Conservation (phyloP, 2,888 invertebrate species). For the Lordiphosa fenestrarum region DNA sequence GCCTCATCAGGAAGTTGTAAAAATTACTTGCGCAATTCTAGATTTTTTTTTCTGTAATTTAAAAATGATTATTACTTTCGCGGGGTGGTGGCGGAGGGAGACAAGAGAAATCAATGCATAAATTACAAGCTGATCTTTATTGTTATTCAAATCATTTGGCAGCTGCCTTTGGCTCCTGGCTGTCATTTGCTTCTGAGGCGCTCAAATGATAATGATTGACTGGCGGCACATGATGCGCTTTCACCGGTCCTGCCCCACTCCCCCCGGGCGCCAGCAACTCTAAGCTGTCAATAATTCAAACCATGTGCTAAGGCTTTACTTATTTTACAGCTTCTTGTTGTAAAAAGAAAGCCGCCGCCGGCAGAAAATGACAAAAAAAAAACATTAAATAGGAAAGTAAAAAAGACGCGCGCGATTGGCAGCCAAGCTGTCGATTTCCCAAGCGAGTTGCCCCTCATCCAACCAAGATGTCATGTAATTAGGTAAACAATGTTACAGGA, state of each 20-base stretch:
- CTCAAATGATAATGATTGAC: slow-evolving; percentile 67
- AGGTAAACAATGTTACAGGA: slow-evolving; percentile 29
- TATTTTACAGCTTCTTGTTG: slow-evolving; percentile 22
- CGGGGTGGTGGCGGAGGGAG: slow-evolving; percentile 11
- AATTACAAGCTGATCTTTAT: slow-evolving; percentile 73
- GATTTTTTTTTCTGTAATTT: slow-evolving; percentile 51
- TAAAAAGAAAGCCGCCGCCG: slow-evolving; percentile 12
- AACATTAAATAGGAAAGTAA: background rate
- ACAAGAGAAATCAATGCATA: slow-evolving; percentile 69
- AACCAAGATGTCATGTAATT: slow-evolving; percentile 56
- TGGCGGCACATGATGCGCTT: slow-evolving; percentile 16
- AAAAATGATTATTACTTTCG: slow-evolving; percentile 64
- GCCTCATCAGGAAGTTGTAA: slow-evolving; percentile 54
- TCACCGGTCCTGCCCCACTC: slow-evolving; percentile 15
- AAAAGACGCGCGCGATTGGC: slow-evolving; percentile 16
- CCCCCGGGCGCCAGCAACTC: slow-evolving; percentile 20
- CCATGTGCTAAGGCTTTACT: slow-evolving; percentile 58
- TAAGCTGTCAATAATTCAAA: slow-evolving; percentile 73
- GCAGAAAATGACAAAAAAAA: slow-evolving; percentile 29
- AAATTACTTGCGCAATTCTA: slow-evolving; percentile 45
- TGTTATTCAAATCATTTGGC: slow-evolving; percentile 78
- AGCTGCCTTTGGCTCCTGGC: slow-evolving; percentile 20
- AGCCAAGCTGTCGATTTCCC: slow-evolving; percentile 73
- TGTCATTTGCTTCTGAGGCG: slow-evolving; percentile 28
- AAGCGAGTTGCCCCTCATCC: slow-evolving; percentile 67